These are phyloP conservation scores for Microcebus griseorufus DNA, from an alignment of 2,113 vertebrate genomes.

Conservation along the genomic window DNA sequence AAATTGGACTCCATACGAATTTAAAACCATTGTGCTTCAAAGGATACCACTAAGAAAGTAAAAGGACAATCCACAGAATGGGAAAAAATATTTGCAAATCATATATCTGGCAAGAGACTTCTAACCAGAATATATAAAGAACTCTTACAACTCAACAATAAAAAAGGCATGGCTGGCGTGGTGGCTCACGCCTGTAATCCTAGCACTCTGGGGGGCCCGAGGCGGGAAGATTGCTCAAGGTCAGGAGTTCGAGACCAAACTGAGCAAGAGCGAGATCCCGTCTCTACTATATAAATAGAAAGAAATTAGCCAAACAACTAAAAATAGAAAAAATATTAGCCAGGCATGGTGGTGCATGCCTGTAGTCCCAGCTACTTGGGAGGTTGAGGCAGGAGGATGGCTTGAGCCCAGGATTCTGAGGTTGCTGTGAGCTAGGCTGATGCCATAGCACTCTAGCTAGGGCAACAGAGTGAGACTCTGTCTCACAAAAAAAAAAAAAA, in stretches of 20 bases:
- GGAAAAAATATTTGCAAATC: slow-evolving; percentile 28
- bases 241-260: background rate
- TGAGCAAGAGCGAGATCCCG: too few relatives aligned
- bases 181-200: background rate
- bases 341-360: too few relatives aligned
- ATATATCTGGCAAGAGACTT: background rate
- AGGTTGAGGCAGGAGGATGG: too few relatives aligned
- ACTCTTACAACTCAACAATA: background rate
- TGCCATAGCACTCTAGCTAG: too few relatives aligned
- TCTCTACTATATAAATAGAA: too few relatives aligned
- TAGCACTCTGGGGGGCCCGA: background rate
- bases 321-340: too few relatives aligned
- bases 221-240: background rate
- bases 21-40: background rate
- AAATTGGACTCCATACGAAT: background rate
- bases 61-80: background rate
- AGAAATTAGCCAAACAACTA: too few relatives aligned
- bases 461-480: too few relatives aligned
- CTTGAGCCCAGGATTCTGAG: too few relatives aligned
- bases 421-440: too few relatives aligned
- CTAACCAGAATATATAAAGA: slow-evolving; percentile 24
- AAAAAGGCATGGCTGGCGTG: background rate
- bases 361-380: too few relatives aligned
- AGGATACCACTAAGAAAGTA: background rate
- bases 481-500: too few relatives aligned